Evolutionary conservation across 2,113 vertebrate species (phyloP).

Genomic region (Apus apus): DNA sequence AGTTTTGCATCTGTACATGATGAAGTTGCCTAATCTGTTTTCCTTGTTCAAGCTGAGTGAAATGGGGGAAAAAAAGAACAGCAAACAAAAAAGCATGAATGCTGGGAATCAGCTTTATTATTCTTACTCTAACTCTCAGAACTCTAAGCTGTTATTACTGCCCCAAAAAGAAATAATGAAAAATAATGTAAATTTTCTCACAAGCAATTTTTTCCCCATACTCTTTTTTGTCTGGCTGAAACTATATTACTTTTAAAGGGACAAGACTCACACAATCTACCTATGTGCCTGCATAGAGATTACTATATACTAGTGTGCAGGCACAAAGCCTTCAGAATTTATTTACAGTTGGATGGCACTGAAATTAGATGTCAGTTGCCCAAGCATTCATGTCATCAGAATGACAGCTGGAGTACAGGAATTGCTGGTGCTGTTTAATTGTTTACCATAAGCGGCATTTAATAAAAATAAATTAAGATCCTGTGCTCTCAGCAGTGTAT

Average conservation of each 20-base stretch:
- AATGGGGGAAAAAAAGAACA: background rate
- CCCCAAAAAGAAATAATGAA: background rate
- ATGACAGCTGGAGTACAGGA: constrained; percentile 1
- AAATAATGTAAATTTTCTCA: background rate
- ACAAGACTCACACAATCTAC: background rate
- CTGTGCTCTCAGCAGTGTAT: background rate
- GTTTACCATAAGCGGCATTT: background rate
- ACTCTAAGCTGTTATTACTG: background rate
- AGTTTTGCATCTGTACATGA: background rate
- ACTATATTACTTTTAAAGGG: background rate
- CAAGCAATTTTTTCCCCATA: background rate
- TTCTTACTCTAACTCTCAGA: background rate
- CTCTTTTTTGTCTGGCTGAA: background rate
- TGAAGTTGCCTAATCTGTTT: background rate
- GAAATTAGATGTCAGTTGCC: background rate
- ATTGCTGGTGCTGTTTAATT: constrained; percentile 6
- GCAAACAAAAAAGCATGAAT: background rate
- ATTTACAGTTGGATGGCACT: constrained; percentile 1
- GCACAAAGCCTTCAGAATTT: background rate
- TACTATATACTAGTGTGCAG: background rate
- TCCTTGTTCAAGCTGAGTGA: background rate
- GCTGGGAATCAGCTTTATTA: background rate
- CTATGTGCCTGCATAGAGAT: background rate
- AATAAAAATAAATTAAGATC: background rate
- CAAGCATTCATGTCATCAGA: background rate